Percentiles rank a stretch among this genome's conserved stretches.
Conservation (phyloP, 2,888 invertebrate genomes). For the Rhamphomyia laevipes region DNA sequence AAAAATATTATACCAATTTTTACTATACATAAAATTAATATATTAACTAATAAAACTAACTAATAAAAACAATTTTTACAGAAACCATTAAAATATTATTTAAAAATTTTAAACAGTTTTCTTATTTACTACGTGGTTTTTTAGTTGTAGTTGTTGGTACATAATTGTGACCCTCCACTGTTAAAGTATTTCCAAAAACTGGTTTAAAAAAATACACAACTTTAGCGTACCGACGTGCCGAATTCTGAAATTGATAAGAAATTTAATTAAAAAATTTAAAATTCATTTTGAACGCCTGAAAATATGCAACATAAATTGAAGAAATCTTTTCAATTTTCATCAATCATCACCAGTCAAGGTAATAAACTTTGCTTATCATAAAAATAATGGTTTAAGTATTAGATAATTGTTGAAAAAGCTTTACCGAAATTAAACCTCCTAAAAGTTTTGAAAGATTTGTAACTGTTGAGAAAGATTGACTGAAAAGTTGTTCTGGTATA, state of each 20-base stretch:
- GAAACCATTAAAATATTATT: too few relatives aligned
- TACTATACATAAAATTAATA: too few relatives aligned
- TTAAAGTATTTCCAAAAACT: constrained; percentile 57
- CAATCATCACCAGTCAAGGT: too few relatives aligned
- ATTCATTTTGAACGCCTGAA: neutral
- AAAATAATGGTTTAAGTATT: neutral
- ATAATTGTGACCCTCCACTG: constrained; percentile 55
- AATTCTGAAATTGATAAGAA: constrained; percentile 48
- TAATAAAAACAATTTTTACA: too few relatives aligned
- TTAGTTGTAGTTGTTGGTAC: constrained; percentile 26
- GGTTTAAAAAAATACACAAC: constrained; percentile 64
- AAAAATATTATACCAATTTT: too few relatives aligned
- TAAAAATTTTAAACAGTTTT: too few relatives aligned
- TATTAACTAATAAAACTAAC: too few relatives aligned
- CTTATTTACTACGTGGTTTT: neutral
- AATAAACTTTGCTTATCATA: neutral
- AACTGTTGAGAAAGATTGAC: constrained; percentile 45
- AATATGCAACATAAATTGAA: neutral
- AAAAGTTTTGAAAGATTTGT: constrained; percentile 47
- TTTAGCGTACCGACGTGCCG: constrained; percentile 60
- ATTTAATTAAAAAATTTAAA: constrained; percentile 6
- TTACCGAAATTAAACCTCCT: constrained; percentile 48
- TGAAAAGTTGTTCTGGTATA: constrained; percentile 45
- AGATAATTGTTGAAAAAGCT: too few relatives aligned
- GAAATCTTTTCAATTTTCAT: neutral